Base-by-base conservation (phyloP, 2,888 invertebrate genomes). In the Graphium colonna region DNA sequence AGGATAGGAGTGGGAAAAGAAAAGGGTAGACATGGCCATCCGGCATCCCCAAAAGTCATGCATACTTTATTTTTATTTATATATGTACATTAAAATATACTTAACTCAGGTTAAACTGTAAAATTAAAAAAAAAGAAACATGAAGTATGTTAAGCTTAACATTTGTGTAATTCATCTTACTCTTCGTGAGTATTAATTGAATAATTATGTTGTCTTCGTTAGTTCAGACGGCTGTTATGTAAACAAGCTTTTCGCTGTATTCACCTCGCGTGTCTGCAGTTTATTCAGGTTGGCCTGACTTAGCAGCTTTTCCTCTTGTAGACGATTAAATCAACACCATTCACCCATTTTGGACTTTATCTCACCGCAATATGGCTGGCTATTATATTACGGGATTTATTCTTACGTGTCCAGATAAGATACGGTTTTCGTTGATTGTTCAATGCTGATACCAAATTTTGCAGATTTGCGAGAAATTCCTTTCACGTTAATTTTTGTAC, bases 221-320 rank as follows among this genome's bases (percentile, higher is more conserved):
- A 52, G 36, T 36, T 52, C 17, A 26, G 18, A 41, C 21, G 16
- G 31, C 13, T 44, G 48, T 49, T 54, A 40, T 31, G 21, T 45
- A 50, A 54, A 50, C 50, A 50, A 21, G 45, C 33, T 44, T 75
- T 74, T 69, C 68, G 63, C 63, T 61, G 71, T 75, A 81, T 80
- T 72, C 75, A 58, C 70, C 63, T 62, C 71, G 72, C 79, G 79
- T 79, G 63, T 66, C 64, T 64, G 57, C 60, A 69, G 74, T 81
- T 78, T 81, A 73, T 71, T 72, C 68, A 69, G 71, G 68, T 62
- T 67, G 61, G 45, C 57, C 60, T 65, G 62, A 67, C 63, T 68
- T 68, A 64, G 64, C 50, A 50, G 41, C 50, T 54, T 50, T 54
- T 45, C 21, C 41, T 50, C 41, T 21, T 50, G 31, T 40, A 40